phyloP scores from a whole-genome alignment of 2,797 vertebrate species.

The Pygocentrus nattereri region DNA sequence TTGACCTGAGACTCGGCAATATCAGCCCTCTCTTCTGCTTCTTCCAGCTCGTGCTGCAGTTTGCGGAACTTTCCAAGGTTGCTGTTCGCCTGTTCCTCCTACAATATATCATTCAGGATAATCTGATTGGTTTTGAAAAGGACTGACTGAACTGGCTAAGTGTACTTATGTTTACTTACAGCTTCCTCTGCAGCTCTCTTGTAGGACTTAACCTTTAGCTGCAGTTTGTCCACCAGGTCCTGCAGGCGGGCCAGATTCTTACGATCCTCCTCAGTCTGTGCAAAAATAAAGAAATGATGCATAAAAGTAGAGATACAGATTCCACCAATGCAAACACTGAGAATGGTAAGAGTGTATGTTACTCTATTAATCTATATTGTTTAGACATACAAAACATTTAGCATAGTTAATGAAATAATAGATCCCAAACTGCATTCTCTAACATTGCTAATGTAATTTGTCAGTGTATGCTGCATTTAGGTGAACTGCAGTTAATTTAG shows the following conservation, averaged over 20 bases:
- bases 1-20: constrained; percentile 58
- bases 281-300: background rate
- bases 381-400: no score
- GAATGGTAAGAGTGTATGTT: background rate
- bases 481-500: no score
- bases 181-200: constrained; percentile 80
- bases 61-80: constrained; percentile 51
- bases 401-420: no score
- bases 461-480: no score
- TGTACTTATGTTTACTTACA: constrained; percentile 70
- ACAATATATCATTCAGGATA: background rate
- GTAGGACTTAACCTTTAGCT: constrained; percentile 81
- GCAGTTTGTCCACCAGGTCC: constrained; percentile 82
- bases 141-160: background rate
- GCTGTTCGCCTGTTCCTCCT: constrained; percentile 53
- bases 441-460: no score
- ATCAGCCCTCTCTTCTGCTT: constrained; percentile 54
- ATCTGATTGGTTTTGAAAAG: background rate
- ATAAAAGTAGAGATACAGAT: background rate
- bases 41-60: constrained; percentile 51
- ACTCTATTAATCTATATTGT: no score
- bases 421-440: no score
- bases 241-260: constrained; percentile 78
- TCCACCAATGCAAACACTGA: background rate
- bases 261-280: constrained; percentile 80